Evolutionary conservation across 2,797 vertebrate species (phyloP), one percentile per base, ranked within the genome.

Genomic region (Ambastaia sidthimunki): DNA sequence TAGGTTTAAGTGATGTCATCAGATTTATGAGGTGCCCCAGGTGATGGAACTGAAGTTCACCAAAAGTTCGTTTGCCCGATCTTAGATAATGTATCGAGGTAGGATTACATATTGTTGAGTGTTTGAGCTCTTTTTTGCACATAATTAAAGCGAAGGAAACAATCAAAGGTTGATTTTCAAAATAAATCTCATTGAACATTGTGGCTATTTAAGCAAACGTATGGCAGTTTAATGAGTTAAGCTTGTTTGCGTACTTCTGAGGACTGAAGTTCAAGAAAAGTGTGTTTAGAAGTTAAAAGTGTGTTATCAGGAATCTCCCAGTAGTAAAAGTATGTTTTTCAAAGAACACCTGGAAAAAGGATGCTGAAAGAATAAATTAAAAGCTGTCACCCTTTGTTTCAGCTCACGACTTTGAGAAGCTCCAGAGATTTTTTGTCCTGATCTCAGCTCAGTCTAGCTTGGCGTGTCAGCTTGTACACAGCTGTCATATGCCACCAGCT

Each of bases 401-500:
- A 21, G 18, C 28, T 19, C 31, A 52, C 0, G 28, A 67, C 63
- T 37, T 47, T 76, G 63, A 76, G n/a, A 19, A 31, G 16, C 54
- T 55, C 16, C 41, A 31, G 15, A 4, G 2, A 28, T 4, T n/a
- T 76, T 60, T 67, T 16, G n/a, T 28, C 25, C 4, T 54, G 50
- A 52, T 67, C n/a, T 28, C 10, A 19, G 19, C 68, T 3, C 70
- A 60, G 41, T 31, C 41, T 62, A 7, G 41, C 6, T 41, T n/a
- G 41, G 2, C 21, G 19, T 59, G 71, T 80, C 60, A 19, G 41
- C 52, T 9, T 75, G 9, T 21, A 31, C 31, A 68, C 44, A 68
- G 60, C 31, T 31, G 70, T 76, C 62, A 80, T 7, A 72, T 60
- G 44, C 59, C 21, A 48, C 12, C 52, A 76, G 65, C 34, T 19